Percentiles rank a stretch among this genome's conserved stretches.
Conservation (phyloP, 2,113 vertebrate species). For the Brachyistius frenatus region DNA sequence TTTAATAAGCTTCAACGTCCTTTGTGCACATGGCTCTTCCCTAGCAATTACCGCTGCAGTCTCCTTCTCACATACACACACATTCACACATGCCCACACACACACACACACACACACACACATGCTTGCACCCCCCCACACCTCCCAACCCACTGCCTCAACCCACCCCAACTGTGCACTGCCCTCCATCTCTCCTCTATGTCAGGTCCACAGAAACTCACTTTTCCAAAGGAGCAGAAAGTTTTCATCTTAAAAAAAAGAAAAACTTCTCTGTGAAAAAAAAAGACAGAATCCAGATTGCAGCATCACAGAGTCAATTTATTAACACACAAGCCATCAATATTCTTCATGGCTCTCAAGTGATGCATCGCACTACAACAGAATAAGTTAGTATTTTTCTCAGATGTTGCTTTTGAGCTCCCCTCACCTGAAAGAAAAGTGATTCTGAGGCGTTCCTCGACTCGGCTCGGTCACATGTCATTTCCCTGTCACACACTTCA, state of each 20-base stretch:
- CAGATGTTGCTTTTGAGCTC: constrained; percentile 9
- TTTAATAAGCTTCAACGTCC: constrained; percentile 84
- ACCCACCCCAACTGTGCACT: constrained; percentile 69
- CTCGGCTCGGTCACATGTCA: constrained; percentile 19
- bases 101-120: neutral
- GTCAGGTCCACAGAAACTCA: constrained; percentile 42
- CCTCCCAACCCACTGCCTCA: constrained; percentile 44
- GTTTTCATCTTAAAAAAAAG: constrained; percentile 55
- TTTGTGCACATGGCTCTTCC: constrained; percentile 81
- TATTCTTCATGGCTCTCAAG: constrained; percentile 53
- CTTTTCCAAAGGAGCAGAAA: constrained; percentile 39
- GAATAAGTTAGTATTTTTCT: constrained; percentile 25
- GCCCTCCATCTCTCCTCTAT: constrained; percentile 81
- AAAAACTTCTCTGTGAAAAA: constrained; percentile 16
- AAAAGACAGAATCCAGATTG: constrained; percentile 5
- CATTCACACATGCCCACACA: constrained; percentile 36
- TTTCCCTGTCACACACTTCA: constrained; percentile 36
- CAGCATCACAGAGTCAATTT: constrained; percentile 36
- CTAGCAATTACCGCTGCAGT: constrained; percentile 77
- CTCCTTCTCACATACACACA: constrained; percentile 55
- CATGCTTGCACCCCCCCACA: constrained; percentile 3
- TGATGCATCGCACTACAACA: constrained; percentile 47
- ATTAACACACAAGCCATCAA: constrained; percentile 43
- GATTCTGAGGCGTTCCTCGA: neutral
- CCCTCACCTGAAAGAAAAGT: neutral